Conservation (phyloP, 2,797 vertebrate genomes). For the Anguilla marmorata region DNA sequence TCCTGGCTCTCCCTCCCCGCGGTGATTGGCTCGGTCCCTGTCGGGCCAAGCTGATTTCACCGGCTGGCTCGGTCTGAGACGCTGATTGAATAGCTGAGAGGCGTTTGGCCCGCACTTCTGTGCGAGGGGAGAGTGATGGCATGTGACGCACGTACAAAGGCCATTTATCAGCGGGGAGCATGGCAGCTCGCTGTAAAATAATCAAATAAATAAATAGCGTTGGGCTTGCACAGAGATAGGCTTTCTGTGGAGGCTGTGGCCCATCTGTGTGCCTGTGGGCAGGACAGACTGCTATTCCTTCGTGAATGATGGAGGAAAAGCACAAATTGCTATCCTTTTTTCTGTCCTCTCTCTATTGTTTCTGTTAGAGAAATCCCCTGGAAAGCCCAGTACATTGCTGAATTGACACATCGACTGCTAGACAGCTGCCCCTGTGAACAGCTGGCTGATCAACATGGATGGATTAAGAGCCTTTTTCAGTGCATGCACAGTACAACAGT, state of each 20-base stretch:
- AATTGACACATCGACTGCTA: background rate
- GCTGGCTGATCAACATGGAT: background rate
- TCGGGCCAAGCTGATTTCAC: background rate
- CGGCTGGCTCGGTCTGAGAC: background rate
- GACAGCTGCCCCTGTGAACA: background rate
- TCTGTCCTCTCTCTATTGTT: background rate
- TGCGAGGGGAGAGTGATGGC: conserved; percentile 55
- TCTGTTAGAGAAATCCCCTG: background rate
- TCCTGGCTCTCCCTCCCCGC: conserved; percentile 61
- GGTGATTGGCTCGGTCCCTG: conserved; percentile 28
- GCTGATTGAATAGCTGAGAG: conserved; percentile 20
- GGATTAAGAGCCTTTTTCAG: background rate
- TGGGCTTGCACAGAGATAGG: background rate
- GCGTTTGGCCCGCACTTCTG: conserved; percentile 37
- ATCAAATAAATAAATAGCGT: conserved; percentile 67
- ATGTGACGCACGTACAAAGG: conserved; percentile 54
- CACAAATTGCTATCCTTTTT: background rate
- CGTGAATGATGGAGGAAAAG: background rate
- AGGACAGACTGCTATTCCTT: background rate
- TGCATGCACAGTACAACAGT: background rate
- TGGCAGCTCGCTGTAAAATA: conserved; percentile 63
- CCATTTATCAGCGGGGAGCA: conserved; percentile 62
- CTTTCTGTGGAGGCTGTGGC: background rate
- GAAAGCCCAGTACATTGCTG: background rate
- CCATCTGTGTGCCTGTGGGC: background rate